Base-by-base conservation (phyloP, 2,113 vertebrate genomes). In the Alosa alosa region DNA sequence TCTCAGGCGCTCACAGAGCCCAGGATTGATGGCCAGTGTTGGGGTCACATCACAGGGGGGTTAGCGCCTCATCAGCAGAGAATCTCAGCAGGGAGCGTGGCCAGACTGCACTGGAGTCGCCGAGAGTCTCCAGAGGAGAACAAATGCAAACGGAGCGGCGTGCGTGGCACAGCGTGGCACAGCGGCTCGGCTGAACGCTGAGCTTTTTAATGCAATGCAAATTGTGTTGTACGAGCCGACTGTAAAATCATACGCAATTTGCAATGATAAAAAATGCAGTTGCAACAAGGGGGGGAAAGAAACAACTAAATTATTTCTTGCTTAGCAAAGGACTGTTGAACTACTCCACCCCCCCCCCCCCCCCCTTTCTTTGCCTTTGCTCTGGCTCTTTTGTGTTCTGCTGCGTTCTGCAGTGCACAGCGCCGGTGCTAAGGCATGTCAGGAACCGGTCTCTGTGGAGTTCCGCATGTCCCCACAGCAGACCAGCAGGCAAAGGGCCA, bases 181-280 rank as follows among this genome's bases (percentile, higher is more conserved):
- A 13, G 4, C 4, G 72, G 1, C 39, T 78, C 15, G 36, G 31
- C 72, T 78, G 25, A 78, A 13, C 72, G 11, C 36, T 13, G 72
- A 78, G 25, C 72, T 78, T 78, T 78, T 78, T 78, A 68, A 68
- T 68, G 25, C 72, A 39, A 78, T 15, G 72, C 72, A 36, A 78
- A 78, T 78, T 78, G 72, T 78, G 72, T 39, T 39, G 72, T 15
- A 39, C 4, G 36, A 41, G 36, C 11, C 13, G 13, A 4, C 39
- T 78, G 31, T 39, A 78, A 36, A 78, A 39, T 41, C 72, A 78
- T 36, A 39, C 13, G 13, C 72, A 78, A 39, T 78, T 78, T 31
- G 31, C 31, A 15, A 36, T 17, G 1, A 36, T 36, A 15, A 31
- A 39, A 39, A 78, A 6, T 39, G 72, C 31, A 78, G 72, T 15